Evolutionary conservation across 2,797 vertebrate genomes (phyloP), one percentile per base, ranked within the genome.

Genomic region (Eulemur rubriventer): DNA sequence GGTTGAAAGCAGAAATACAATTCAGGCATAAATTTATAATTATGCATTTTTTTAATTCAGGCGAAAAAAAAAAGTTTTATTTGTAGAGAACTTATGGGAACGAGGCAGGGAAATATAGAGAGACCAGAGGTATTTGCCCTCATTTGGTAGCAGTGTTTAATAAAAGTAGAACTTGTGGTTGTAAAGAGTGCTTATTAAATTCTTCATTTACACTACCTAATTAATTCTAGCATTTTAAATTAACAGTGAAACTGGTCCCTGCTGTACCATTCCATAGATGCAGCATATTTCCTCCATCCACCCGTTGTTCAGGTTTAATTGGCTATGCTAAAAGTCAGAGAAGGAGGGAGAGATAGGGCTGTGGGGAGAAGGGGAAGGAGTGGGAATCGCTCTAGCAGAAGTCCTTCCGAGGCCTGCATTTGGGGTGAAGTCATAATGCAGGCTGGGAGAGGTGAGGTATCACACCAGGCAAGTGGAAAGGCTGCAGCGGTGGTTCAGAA

Each of bases 171-270:
- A 98, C 97, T 98, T 98, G 97, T 98, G 98, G 98, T 98, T 99
- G 98, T 99, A 99, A 99, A 99, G 98, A 98, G 98, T 98, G 98
- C 99, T 99, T 99, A 99, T 99, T 99, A 99, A 98, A 99, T 99
- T 99, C 98, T 99, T 99, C 98, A 99, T 98, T 99, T 99, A 98
- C 98, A 98, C 98, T 98, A 98, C 98, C 98, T 99, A 99, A 99
- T 99, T 99, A 99, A 99, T 99, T 99, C 98, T 98, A 98, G 98
- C 98, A 98, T 99, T 99, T 99, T 99, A 99, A 99, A 99, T 99
- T 99, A 99, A 99, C 99, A 98, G 98, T 98, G 98, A 99, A 99
- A 99, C 98, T 98, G 98, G 98, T 99, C 99, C 99, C 99, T 98
- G 98, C 98, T 99, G 99, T 98, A 98, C 98, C 98, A 98, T 99